These are phyloP conservation scores for Sylvia borin DNA, from an alignment of 2,797 vertebrate species.

Conservation along the genomic window DNA sequence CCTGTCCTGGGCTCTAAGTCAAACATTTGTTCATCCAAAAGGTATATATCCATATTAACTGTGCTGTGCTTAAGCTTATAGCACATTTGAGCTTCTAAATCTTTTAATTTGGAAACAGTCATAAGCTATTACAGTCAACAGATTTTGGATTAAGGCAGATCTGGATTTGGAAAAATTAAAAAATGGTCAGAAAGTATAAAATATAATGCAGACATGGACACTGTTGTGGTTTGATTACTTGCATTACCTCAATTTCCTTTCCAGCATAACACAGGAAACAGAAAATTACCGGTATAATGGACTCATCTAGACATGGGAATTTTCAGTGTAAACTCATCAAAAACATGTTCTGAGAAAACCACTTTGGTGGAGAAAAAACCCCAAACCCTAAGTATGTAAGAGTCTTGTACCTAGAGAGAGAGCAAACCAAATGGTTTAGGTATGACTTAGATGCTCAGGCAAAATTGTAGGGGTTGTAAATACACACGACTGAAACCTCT, in stretches of 20 bases:
- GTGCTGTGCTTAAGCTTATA: not conserved
- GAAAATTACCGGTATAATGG: not conserved
- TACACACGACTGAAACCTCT: not conserved
- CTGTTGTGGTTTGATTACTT: not conserved
- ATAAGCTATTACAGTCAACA: accelerated
- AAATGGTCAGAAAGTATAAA: not conserved
- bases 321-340: not conserved
- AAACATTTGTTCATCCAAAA: not conserved
- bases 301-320: not conserved
- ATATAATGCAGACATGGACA: not conserved
- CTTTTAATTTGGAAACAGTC: not conserved
- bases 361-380: not conserved
- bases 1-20: not conserved
- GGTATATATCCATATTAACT: not conserved
- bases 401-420: not conserved
- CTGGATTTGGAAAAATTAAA: not conserved
- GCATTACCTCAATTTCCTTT: not conserved
- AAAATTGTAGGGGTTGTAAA: not conserved
- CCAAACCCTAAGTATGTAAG: not conserved
- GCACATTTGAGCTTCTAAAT: not conserved
- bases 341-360: not conserved
- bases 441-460: not conserved
- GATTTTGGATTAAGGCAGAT: not conserved
- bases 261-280: not conserved
- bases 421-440: not conserved